Conservation (phyloP, 2,888 invertebrate species). For the Volucella inflata region DNA sequence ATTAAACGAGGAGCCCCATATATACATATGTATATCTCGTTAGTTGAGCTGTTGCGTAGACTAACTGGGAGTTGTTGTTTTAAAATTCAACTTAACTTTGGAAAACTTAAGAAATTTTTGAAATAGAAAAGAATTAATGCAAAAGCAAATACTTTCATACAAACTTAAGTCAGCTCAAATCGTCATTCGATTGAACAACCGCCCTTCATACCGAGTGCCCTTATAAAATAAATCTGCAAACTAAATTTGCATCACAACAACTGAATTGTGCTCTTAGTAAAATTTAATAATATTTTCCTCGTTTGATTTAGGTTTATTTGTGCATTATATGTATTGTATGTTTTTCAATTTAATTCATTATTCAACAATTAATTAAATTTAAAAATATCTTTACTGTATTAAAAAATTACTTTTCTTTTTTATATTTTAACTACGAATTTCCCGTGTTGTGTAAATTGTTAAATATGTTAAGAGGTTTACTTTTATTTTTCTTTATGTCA, state of each 20-base stretch:
- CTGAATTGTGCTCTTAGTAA: constrained; percentile 61
- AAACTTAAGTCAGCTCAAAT: no score
- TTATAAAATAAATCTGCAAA: constrained; percentile 56
- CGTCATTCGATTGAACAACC: not conserved
- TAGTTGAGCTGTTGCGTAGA: no score
- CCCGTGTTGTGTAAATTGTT: constrained; percentile 56
- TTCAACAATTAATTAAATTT: constrained; percentile 61
- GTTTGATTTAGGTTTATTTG: constrained; percentile 30
- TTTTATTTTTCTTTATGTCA: constrained; percentile 34
- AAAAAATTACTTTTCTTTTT: constrained; percentile 41
- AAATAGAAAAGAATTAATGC: no score
- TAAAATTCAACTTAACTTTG: no score
- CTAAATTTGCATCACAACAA: constrained; percentile 63
- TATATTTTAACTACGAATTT: constrained; percentile 47
- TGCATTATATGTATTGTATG: constrained; percentile 59
- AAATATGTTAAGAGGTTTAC: constrained; percentile 47
- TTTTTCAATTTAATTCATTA: constrained; percentile 22
- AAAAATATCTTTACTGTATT: constrained; percentile 49
- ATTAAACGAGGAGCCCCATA: no score
- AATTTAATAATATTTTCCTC: constrained; percentile 28
- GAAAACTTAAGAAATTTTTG: no score
- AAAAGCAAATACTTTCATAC: no score
- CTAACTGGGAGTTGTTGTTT: no score
- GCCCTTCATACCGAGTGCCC: constrained; percentile 2
- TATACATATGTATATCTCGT: no score